These are phyloP conservation scores for Falco columbarius DNA, from an alignment of 2,797 vertebrate species.

Conservation along the genomic window DNA sequence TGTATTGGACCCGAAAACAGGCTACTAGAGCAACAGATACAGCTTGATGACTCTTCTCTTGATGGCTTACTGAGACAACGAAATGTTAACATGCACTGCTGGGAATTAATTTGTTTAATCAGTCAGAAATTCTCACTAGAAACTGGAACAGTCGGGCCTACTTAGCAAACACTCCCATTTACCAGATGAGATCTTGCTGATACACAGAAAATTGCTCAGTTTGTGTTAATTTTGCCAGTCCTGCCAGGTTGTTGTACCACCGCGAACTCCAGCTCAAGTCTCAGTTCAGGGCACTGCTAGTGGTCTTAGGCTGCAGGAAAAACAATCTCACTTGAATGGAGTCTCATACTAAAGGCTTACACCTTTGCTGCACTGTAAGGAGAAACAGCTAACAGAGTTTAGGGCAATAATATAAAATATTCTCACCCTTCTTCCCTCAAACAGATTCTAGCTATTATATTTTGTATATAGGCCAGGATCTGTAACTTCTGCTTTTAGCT, in stretches of 20 bases:
- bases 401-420: neutral
- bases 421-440: neutral
- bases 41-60: neutral
- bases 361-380: neutral
- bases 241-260: neutral
- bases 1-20: neutral
- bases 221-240: neutral
- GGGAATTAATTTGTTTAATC: neutral
- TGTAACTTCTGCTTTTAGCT: neutral
- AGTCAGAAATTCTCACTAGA: neutral
- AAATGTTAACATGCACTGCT: neutral
- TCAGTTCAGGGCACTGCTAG: neutral
- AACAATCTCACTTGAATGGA: neutral
- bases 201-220: neutral
- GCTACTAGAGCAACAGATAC: neutral
- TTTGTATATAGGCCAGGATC: neutral
- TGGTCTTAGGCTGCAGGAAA: neutral
- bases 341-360: neutral
- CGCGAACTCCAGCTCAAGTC: neutral
- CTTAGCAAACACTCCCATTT: neutral
- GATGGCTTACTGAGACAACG: neutral
- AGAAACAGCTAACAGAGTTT: neutral
- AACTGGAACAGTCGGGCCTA: neutral
- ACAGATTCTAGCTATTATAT: neutral
- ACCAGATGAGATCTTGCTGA: neutral